Conservation (phyloP, 2,888 invertebrate genomes). For the Empis livida region DNA sequence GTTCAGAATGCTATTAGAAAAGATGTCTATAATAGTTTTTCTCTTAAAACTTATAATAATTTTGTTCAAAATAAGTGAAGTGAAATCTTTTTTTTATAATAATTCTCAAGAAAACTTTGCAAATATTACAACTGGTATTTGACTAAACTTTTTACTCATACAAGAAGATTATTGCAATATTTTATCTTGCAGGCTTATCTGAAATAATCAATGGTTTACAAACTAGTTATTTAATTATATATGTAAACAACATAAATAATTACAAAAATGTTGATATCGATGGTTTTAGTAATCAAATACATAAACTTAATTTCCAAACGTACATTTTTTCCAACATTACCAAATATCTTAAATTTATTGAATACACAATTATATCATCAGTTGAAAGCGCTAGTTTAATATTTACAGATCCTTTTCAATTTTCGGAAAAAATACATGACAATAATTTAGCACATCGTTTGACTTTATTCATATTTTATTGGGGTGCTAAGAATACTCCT, state of each 20-base stretch:
- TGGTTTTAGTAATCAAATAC: conserved; percentile 27
- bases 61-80: too few species aligned
- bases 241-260: conserved; percentile 11
- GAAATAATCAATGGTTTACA: conserved; percentile 29
- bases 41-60: too few species aligned
- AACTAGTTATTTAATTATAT: conserved; percentile 24
- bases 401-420: conserved; percentile 24
- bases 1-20: too few species aligned
- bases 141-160: too few species aligned
- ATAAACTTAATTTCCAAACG: conserved; percentile 24
- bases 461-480: conserved; percentile 52
- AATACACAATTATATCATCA: conserved; percentile 24
- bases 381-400: conserved; percentile 32
- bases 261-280: conserved; percentile 19
- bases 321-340: conserved; percentile 27
- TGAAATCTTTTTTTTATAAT: too few species aligned
- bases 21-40: too few species aligned
- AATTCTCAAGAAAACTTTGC: too few species aligned
- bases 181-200: conserved; percentile 20
- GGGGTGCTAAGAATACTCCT: conserved; percentile 43
- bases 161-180: too few species aligned
- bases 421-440: conserved; percentile 22
- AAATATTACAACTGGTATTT: too few species aligned
- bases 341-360: conserved; percentile 27
- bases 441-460: conserved; percentile 26